Evolutionary conservation across 2,888 invertebrate species (phyloP).

Genomic region (Amphimallon solstitiale): DNA sequence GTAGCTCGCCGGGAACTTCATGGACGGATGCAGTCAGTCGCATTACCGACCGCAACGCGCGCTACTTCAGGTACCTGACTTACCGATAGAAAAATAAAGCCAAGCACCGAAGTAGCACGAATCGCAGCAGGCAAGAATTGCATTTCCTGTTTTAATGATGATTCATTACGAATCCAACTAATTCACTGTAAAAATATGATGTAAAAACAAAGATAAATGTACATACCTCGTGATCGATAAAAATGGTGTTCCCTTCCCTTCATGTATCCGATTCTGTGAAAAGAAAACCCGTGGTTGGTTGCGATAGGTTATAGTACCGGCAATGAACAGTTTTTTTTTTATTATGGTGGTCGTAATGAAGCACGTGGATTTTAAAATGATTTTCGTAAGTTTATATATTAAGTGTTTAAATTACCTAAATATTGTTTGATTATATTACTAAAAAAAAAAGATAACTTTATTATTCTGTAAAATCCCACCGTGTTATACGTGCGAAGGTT

Average conservation of each 20-base stretch:
- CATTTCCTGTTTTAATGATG: not conserved
- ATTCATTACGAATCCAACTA: too few species aligned
- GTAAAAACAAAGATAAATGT: too few species aligned
- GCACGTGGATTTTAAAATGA: too few species aligned
- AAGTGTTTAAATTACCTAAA: too few species aligned
- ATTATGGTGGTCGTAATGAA: too few species aligned
- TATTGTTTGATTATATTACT: too few species aligned
- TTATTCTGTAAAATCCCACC: not conserved
- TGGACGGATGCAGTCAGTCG: constrained; percentile 37
- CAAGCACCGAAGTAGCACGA: constrained; percentile 93
- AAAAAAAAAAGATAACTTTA: too few species aligned
- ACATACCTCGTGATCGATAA: not conserved
- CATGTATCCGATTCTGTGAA: not conserved
- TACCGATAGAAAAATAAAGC: constrained; percentile 68
- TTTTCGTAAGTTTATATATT: too few species aligned
- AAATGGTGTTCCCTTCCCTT: constrained; percentile 1
- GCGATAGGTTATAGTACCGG: too few species aligned
- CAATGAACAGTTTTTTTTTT: too few species aligned
- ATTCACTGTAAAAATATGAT: too few species aligned
- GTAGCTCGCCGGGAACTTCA: constrained; percentile 5
- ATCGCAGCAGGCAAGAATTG: constrained; percentile 63
- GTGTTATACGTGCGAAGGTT: constrained; percentile 1
- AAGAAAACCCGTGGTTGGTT: too few species aligned
- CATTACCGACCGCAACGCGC: constrained; percentile 79
- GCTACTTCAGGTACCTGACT: constrained; percentile 99